Base-by-base conservation (phyloP, 2,113 vertebrate genomes). In the Gobiocypris rarus region DNA sequence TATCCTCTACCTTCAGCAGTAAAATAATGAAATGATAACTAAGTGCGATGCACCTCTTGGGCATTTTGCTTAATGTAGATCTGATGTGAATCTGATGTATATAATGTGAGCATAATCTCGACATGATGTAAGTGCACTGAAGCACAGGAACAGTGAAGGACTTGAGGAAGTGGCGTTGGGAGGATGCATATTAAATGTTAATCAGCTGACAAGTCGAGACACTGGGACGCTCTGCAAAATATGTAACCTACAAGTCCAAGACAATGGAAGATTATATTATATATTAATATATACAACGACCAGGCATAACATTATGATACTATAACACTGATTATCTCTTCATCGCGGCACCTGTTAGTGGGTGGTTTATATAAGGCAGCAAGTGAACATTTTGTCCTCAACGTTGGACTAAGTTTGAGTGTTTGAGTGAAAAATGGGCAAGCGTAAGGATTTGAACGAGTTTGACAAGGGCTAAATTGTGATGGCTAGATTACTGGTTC, bases 1-100 rank as follows among this genome's bases (percentile, higher is more conserved):
- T 76, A 75, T 81, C 61, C 63, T 59, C 6, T 56, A 67, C 24
- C 5, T 54, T 59, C 19, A 28, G 71, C 52, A 78, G 79, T 70
- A 65, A 85, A 83, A 75, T 86, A 80, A 88, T 87, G 70, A 76
- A 52, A 83, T 73, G 82, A 76, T 85, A 74, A 80, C 54, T 13
- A 71, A 87, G 70, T 63, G 14, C 8, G n/a, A 28, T 61, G 83
- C 74, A 52, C 54, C 75, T 81, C 43, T 54, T 88, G 75, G 80
- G 83, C 48, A 54, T 79, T 54, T 71, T 82, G 76, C 28, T 73
- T 69, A 65, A 87, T 77, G 75, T 71, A 67, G 70, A 83, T 74
- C 61, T 85, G 83, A 88, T 86, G 81, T 75, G 71, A 83, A 81
- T 82, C 61, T 73, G 38, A 75, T 82, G 65, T 82, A 67, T 82